Conservation (phyloP, 2,113 vertebrate genomes). For the Sakesphorus luctuosus region DNA sequence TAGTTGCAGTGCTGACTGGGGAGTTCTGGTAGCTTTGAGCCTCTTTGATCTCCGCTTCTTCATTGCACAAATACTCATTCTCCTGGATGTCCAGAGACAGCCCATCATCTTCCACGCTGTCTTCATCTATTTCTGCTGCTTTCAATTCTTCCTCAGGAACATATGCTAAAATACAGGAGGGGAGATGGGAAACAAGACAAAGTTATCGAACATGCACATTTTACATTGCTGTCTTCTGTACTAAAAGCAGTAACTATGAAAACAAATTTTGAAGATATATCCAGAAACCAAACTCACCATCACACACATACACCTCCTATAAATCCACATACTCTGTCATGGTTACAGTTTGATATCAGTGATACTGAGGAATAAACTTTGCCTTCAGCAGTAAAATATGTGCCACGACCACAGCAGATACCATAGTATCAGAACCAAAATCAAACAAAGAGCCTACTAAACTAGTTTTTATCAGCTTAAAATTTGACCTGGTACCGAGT, state of each 20-base stretch:
- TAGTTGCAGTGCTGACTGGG: conserved; percentile 93
- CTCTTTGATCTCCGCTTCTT: conserved; percentile 89
- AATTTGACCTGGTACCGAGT: background rate
- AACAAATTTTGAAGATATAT: conserved; percentile 7
- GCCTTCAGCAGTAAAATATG: conserved; percentile 23
- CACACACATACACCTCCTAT: background rate
- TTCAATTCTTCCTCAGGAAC: conserved; percentile 95
- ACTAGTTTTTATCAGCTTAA: background rate
- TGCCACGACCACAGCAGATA: background rate
- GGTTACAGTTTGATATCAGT: background rate
- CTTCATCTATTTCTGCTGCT: conserved; percentile 87
- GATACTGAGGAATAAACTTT: conserved; percentile 29
- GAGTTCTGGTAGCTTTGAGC: conserved; percentile 93
- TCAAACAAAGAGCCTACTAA: conserved; percentile 23
- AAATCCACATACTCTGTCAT: background rate
- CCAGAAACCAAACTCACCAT: conserved; percentile 5
- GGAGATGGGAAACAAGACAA: conserved; percentile 1
- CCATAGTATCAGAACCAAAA: background rate
- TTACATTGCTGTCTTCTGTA: background rate
- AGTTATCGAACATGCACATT: background rate
- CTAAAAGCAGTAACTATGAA: background rate
- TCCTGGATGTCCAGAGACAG: conserved; percentile 90
- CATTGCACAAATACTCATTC: conserved; percentile 87
- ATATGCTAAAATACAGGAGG: conserved; percentile 87
- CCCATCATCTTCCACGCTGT: conserved; percentile 87